Percentiles rank a stretch among this genome's conserved stretches.
These are phyloP conservation scores for Pseudomugil tenellus DNA, from an alignment of 2,797 vertebrate genomes.

Conservation along the genomic window DNA sequence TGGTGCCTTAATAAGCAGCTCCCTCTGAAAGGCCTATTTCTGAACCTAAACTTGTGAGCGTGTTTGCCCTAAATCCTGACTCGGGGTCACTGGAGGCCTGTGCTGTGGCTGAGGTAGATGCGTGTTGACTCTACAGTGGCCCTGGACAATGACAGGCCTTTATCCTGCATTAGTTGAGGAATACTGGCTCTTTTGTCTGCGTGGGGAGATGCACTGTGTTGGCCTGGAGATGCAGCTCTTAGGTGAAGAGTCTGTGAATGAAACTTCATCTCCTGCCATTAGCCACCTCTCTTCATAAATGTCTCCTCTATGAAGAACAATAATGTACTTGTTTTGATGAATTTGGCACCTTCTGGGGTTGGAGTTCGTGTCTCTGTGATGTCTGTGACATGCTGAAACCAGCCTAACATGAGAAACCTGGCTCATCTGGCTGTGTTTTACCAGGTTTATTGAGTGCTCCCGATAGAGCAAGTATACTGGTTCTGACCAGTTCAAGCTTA, in stretches of 20 bases:
- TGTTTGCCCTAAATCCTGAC: not conserved
- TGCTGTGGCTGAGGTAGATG: slow-evolving; percentile 46
- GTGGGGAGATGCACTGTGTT: slow-evolving; percentile 34
- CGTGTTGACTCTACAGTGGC: slow-evolving; percentile 41
- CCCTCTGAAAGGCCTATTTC: not conserved
- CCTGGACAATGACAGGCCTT: slow-evolving; percentile 55
- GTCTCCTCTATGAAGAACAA: not conserved
- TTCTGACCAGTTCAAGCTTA: slow-evolving; percentile 2
- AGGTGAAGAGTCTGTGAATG: slow-evolving; percentile 42
- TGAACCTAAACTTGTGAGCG: not conserved
- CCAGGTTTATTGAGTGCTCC: not conserved
- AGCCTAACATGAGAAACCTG: not conserved
- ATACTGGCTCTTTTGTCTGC: slow-evolving; percentile 59
- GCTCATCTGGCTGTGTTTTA: not conserved
- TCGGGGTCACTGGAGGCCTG: slow-evolving; percentile 20
- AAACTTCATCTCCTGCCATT: slow-evolving; percentile 5
- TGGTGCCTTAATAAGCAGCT: not conserved
- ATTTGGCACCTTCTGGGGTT: not conserved
- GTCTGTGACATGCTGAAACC: not conserved
- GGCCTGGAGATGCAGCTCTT: slow-evolving; percentile 31
- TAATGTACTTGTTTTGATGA: not conserved
- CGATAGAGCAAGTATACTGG: not conserved
- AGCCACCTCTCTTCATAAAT: not conserved
- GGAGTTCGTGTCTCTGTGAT: not conserved
- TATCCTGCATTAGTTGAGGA: slow-evolving; percentile 38